Evolutionary conservation across 2,113 vertebrate species (phyloP).

Genomic region (Cyprinodon brontotheroides): DNA sequence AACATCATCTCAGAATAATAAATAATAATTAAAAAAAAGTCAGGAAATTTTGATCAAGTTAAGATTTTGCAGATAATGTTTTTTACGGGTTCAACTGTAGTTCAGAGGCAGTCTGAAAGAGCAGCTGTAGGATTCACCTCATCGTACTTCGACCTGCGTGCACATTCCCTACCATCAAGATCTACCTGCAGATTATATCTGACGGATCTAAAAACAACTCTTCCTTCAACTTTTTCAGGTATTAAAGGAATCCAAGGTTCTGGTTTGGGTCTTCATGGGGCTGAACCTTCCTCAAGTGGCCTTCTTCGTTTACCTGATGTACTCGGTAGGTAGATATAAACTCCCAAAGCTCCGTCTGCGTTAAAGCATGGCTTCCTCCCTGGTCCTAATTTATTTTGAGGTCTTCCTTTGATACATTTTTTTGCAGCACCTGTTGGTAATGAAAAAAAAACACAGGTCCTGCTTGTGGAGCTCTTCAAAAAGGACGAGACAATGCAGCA

Average conservation of each 20-base stretch:
- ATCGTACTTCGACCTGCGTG: too few relatives aligned
- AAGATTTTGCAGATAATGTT: too few relatives aligned
- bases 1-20: too few relatives aligned
- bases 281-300: slow-evolving; percentile 81
- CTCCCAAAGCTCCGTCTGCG: too few relatives aligned
- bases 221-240: slow-evolving; percentile 69
- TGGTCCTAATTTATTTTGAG: background rate
- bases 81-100: too few relatives aligned
- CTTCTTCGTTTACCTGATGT: slow-evolving; percentile 83
- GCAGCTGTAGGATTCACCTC: too few relatives aligned
- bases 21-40: too few relatives aligned
- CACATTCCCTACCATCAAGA: too few relatives aligned
- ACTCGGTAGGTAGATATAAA: slow-evolving; percentile 69
- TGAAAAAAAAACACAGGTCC: background rate
- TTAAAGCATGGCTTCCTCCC: too few relatives aligned
- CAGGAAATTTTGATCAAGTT: too few relatives aligned
- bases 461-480: background rate
- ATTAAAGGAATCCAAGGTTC: slow-evolving; percentile 78
- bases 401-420: background rate
- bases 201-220: background rate
- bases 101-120: too few relatives aligned
- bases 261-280: slow-evolving; percentile 82
- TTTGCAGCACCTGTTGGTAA: background rate
- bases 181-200: too few relatives aligned
- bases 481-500: background rate